Evolutionary conservation across 2,113 vertebrate genomes (phyloP), one percentile per base, ranked within the genome.

Genomic region (Malurus melanocephalus): DNA sequence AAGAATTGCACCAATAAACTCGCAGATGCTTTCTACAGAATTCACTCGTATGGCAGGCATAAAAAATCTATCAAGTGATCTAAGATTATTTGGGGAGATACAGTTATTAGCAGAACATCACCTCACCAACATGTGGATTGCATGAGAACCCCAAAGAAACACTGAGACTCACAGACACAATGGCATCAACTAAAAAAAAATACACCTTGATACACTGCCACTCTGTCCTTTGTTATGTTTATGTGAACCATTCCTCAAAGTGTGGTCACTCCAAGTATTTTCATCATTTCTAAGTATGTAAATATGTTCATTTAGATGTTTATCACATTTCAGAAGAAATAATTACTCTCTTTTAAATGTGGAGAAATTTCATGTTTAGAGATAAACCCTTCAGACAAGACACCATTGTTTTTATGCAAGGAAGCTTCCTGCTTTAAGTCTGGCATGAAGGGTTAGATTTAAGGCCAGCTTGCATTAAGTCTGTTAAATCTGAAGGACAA

Each of bases 31-130:
- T 73, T 60, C 64, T 35, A 33, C 30, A 71, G n/a, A 69, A 24
- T n/a, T 42, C 72, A 18, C 2, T 0, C 1, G 19, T 14, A 40
- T 0, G 15, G 11, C 26, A 43, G 10, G 53, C 24, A 49, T 24
- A 56, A 26, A 46, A 87, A 82, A 66, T 32, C 30, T 65, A n/a
- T 10, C 28, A 56, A 49, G 18, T 10, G 38, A 72, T 4, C 35
- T n/a, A 12, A 79, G 53, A 51, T 68, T 64, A 35, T 55, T 2
- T 49, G 46, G 46, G 45, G 42, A 84, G 67, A 40, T 26, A 43
- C 2, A 45, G 27, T 69, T 78, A 84, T 53, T 67, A 68, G 51
- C 33, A 80, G 59, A 66, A 85, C 1, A 0, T 45, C 80, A 48
- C 19, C 66, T 72, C 78, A 75, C 24, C 45, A 51, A 7, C 38